Conservation (phyloP, 2,113 vertebrate species). For the Amazona vittata region DNA sequence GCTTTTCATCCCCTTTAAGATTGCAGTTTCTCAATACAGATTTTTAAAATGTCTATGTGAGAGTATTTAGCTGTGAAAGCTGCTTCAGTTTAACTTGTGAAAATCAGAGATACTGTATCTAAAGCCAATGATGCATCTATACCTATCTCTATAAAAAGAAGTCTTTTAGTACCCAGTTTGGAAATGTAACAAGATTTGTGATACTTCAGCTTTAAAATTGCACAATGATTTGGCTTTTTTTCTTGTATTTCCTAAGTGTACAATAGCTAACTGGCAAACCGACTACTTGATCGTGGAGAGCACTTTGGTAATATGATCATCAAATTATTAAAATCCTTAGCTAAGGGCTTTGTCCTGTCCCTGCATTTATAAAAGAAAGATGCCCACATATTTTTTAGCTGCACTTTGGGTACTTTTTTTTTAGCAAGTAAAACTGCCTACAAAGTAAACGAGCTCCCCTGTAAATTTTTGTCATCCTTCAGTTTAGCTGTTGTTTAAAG, state of each 20-base stretch:
- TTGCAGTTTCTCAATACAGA: not conserved
- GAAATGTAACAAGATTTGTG: not conserved
- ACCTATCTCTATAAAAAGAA: not conserved
- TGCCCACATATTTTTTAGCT: not conserved
- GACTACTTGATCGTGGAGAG: not conserved
- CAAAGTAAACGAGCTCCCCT: not conserved
- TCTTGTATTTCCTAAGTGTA: not conserved
- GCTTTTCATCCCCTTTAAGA: not conserved
- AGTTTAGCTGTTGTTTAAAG: not conserved
- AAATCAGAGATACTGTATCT: not conserved
- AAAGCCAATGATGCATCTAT: not conserved
- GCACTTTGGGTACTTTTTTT: not conserved
- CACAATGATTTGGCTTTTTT: not conserved
- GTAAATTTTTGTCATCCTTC: not conserved
- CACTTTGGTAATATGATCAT: not conserved
- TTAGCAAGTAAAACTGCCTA: not conserved
- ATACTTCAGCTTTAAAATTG: not conserved
- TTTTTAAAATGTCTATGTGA: not conserved
- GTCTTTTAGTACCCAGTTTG: not conserved
- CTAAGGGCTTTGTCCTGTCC: not conserved
- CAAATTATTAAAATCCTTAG: not conserved
- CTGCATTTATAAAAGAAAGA: not conserved
- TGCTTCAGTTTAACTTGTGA: not conserved
- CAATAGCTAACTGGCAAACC: not conserved
- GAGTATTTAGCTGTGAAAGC: not conserved